Evolutionary conservation across 2,797 vertebrate species (phyloP), one percentile per base, ranked within the genome.

Genomic region (Tarsius wallacei): DNA sequence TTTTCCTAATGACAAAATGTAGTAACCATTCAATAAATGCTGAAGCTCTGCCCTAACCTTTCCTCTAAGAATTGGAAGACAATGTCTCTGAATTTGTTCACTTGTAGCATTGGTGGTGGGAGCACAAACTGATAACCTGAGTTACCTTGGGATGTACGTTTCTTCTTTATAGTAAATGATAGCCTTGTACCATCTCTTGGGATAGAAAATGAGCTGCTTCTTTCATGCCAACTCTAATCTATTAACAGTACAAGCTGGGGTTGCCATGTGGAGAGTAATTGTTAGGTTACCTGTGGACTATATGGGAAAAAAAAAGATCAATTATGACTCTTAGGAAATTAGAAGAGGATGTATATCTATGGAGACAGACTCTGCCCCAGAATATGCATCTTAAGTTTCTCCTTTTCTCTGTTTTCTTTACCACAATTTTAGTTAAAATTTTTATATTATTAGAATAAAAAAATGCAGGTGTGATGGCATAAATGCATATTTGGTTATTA

Each of bases 371-470:
- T 42, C 0, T 24, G 17, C 3, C 49, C 2, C 16, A n/a, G 17
- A 28, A 8, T 16, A 14, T 22, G 19, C 16, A 57, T 77, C 42
- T 78, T 14, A 28, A 28, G 15, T 77, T 89, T 82, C 42, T 90
- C 55, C 19, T 74, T 51, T 78, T 87, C 19, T 84, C 55, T 10
- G 49, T 76, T 85, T 91, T 86, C 33, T 59, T 87, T 33, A 49
- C 8, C 10, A 85, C 13, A 42, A 86, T 86, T 95, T 73, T 24
- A 89, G 74, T 28, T 81, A 76, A 49, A 89, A 73, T 59, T 89
- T 24, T 81, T 73, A 51, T 7, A n/a, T n/a, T 33, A 33, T 89
- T 59, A 59, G 21, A 42, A 49, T 42, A 4, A 47, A 77, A 89
- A 78, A 87, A 84, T 24, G 11, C 12, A 96, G 87, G 47, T 73